These are phyloP conservation scores for Tetragonisca angustula DNA, from an alignment of 2,888 invertebrate genomes.

Conservation along the genomic window DNA sequence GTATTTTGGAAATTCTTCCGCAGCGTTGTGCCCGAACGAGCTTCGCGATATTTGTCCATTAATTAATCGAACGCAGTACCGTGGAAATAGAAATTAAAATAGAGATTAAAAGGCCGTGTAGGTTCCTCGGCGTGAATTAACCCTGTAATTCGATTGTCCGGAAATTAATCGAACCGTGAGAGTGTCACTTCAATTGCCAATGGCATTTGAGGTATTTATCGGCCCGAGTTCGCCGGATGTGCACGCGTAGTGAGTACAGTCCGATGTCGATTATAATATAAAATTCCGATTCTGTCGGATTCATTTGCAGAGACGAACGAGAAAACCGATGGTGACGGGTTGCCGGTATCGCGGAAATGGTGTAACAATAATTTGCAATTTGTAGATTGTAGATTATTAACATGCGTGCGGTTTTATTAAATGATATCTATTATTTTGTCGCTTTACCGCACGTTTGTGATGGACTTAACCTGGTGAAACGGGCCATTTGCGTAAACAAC, in stretches of 20 bases:
- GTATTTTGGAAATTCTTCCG: not conserved
- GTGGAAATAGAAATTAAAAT: conserved; percentile 5
- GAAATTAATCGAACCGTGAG: conserved; percentile 50
- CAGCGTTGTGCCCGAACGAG: no score
- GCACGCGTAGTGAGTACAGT: conserved; percentile 16
- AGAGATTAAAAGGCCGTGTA: not conserved
- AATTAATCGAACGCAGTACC: not conserved
- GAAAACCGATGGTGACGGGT: not conserved
- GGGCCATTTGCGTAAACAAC: not conserved
- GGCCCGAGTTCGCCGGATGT: conserved; percentile 15
- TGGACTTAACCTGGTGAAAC: not conserved
- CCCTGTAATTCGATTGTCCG: conserved; percentile 50
- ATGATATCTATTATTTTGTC: conserved; percentile 17
- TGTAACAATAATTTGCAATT: conserved; percentile 30
- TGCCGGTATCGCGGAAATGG: not conserved
- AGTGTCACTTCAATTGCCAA: conserved; percentile 49
- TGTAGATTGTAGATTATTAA: conserved; percentile 31
- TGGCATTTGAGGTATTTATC: conserved; percentile 46
- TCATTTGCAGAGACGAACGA: not conserved
- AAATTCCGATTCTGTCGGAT: conserved; percentile 17
- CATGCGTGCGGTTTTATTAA: conserved; percentile 10
- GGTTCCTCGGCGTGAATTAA: conserved; percentile 33
- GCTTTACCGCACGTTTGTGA: not conserved
- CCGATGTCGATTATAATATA: conserved; percentile 34
- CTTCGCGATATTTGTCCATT: conserved; percentile 9